These are phyloP conservation scores for Gambusia yucatana DNA, from an alignment of 2,797 vertebrate genomes.

Conservation along the genomic window DNA sequence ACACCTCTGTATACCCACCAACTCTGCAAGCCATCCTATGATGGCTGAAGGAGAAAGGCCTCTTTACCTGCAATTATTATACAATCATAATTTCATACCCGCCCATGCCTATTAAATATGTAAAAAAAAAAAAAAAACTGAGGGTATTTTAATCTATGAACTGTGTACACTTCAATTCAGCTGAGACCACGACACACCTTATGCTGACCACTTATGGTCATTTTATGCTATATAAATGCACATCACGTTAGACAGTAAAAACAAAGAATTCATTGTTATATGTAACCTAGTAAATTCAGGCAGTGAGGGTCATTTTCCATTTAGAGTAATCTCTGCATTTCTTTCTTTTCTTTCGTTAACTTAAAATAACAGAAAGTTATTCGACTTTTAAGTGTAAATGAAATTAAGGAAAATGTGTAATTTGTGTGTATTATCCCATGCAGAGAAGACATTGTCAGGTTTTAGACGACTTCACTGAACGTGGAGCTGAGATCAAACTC, in stretches of 20 bases:
- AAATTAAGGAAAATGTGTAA: conserved; percentile 15
- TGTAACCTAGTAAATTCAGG: not conserved
- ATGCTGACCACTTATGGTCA: not conserved
- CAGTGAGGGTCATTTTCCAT: not conserved
- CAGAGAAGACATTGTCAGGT: conserved; percentile 32
- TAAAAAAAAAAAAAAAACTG: too few relatives aligned
- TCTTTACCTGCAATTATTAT: too few relatives aligned
- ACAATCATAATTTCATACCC: too few relatives aligned
- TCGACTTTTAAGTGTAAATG: not conserved
- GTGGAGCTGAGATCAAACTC: conserved; percentile 30
- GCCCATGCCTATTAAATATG: too few relatives aligned
- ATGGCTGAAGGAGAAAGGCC: too few relatives aligned
- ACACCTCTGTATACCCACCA: too few relatives aligned
- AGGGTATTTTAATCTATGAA: too few relatives aligned
- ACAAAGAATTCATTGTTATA: not conserved
- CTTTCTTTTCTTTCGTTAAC: not conserved
- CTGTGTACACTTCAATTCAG: not conserved
- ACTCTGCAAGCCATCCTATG: too few relatives aligned
- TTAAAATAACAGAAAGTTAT: not conserved
- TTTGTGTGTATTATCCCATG: conserved; percentile 30
- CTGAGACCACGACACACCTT: not conserved
- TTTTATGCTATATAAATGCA: not conserved
- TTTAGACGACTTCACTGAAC: conserved; percentile 24
- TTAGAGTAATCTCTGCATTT: not conserved
- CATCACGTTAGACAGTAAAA: not conserved